A percentile compares a stretch with the other conserved stretches of the same genome.
Conservation (phyloP, 1,140 invertebrate species). For the Ceratosolen fusciceps region DNA sequence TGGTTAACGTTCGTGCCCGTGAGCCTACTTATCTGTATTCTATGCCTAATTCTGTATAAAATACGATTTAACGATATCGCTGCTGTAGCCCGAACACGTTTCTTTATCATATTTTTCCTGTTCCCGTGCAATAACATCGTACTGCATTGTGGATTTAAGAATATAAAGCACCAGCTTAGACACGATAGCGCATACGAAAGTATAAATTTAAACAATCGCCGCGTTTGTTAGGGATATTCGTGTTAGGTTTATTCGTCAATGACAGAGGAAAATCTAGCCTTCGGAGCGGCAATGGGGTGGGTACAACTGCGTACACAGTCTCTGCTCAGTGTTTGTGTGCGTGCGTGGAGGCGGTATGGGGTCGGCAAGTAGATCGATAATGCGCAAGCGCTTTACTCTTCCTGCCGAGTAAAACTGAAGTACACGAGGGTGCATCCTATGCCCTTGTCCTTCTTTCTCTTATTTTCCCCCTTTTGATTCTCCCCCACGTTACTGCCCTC, state of each 20-base stretch:
- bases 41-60: too few relatives aligned
- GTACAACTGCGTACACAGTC: background rate
- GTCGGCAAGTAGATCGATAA: slow-evolving; percentile 29
- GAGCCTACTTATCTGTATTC: too few relatives aligned
- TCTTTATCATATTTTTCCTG: too few relatives aligned
- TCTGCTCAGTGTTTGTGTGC: background rate
- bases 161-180: too few relatives aligned
- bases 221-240: background rate
- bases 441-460: background rate
- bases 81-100: too few relatives aligned
- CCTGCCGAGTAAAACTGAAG: background rate
- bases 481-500: background rate
- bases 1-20: too few relatives aligned
- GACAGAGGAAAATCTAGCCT: slow-evolving; percentile 4
- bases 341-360: background rate
- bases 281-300: background rate
- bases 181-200: background rate
- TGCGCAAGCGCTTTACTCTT: slow-evolving; percentile 35
- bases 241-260: background rate
- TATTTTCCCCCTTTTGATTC: background rate
- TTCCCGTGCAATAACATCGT: too few relatives aligned
- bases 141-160: too few relatives aligned
- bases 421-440: slow-evolving; percentile 18
- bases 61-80: too few relatives aligned
- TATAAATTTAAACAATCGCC: background rate